phyloP scores from a whole-genome alignment of 2,888 invertebrate genomes.

The Sclerodermus sp. region DNA sequence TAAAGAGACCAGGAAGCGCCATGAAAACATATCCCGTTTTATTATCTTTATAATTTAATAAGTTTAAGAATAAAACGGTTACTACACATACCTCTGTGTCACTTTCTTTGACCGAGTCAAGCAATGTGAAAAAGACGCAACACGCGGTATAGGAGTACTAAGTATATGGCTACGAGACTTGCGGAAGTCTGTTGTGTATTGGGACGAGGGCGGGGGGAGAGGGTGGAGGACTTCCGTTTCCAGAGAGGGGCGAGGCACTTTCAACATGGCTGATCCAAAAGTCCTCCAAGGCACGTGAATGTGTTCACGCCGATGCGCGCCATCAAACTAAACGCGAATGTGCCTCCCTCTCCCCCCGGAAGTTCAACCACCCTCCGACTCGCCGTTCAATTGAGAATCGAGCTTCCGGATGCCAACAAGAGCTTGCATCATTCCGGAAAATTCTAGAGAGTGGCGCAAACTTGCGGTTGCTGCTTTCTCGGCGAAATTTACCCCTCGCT shows the following conservation, averaged over 20 bases:
- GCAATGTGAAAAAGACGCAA: too few relatives aligned
- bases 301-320: constrained; percentile 8
- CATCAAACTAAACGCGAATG: constrained; percentile 28
- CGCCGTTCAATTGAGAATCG: constrained; percentile 15
- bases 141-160: too few relatives aligned
- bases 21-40: too few relatives aligned
- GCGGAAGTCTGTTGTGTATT: too few relatives aligned
- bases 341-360: constrained; percentile 24
- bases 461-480: too few relatives aligned
- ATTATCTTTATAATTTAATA: too few relatives aligned
- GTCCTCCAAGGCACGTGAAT: constrained; percentile 7
- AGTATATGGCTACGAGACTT: too few relatives aligned
- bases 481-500: too few relatives aligned
- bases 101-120: neutral
- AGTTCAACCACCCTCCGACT: constrained; percentile 22
- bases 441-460: neutral
- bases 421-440: constrained; percentile 5
- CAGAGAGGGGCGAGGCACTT: constrained; percentile 5
- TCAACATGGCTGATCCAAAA: constrained; percentile 16
- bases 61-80: too few relatives aligned
- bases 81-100: neutral
- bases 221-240: neutral
- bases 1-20: too few relatives aligned
- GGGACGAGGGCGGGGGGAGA: too few relatives aligned
- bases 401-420: constrained; percentile 12